Evolutionary conservation across 2,113 vertebrate genomes (phyloP).

Genomic region (Isurus oxyrinchus): DNA sequence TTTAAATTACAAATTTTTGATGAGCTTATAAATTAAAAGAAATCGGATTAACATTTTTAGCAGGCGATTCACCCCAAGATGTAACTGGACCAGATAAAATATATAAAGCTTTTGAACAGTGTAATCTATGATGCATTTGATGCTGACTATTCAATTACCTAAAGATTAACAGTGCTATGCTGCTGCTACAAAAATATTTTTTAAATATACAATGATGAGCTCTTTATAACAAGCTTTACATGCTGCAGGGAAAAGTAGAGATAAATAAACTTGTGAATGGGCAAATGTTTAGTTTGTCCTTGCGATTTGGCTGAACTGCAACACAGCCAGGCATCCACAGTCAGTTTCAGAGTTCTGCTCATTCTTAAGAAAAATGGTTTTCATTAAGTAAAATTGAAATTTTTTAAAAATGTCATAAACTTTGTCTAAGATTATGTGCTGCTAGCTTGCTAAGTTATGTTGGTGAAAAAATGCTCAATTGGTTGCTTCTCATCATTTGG

Average conservation of each 20-base stretch:
- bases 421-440: not conserved
- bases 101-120: not conserved
- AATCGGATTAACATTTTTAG: not conserved
- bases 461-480: not conserved
- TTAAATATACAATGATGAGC: not conserved
- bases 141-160: not conserved
- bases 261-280: not conserved
- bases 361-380: not conserved
- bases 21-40: not conserved
- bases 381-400: not conserved
- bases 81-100: not conserved
- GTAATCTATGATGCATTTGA: not conserved
- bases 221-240: not conserved
- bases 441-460: not conserved
- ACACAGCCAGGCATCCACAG: not conserved
- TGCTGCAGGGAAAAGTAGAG: not conserved
- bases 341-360: not conserved
- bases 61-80: not conserved
- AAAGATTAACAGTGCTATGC: not conserved
- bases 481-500: not conserved
- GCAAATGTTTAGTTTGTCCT: not conserved
- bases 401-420: not conserved
- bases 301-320: not conserved
- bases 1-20: not conserved
- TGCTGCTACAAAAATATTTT: not conserved